phyloP scores from a whole-genome alignment of 2,797 vertebrate species.

The Craterocephalus amniculus region DNA sequence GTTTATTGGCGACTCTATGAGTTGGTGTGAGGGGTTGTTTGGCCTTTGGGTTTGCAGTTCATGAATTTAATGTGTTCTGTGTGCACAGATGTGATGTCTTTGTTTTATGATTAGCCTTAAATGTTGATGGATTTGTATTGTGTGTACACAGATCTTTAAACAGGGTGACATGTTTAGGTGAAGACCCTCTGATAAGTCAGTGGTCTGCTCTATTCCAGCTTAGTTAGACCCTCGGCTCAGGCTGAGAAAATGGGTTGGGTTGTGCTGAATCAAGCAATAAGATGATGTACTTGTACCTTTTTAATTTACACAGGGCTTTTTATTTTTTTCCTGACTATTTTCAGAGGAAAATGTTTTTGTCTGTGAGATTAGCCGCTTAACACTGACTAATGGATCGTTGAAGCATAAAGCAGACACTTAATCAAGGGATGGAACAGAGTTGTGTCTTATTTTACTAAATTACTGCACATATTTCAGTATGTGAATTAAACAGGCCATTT shows the following conservation, averaged over 20 bases:
- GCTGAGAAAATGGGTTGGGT: not conserved
- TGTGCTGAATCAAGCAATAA: not conserved
- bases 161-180: too few relatives aligned
- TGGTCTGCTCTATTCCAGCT: too few relatives aligned
- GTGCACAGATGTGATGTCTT: not conserved
- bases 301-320: not conserved
- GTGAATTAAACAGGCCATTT: too few relatives aligned
- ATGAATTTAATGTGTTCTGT: not conserved
- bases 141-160: not conserved
- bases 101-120: not conserved
- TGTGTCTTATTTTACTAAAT: not conserved
- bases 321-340: too few relatives aligned
- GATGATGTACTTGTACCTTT: not conserved
- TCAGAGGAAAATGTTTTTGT: not conserved
- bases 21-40: not conserved
- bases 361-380: not conserved
- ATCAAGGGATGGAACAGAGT: not conserved
- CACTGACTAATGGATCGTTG: not conserved
- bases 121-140: not conserved
- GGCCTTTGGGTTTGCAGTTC: too few relatives aligned
- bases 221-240: not conserved
- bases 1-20: not conserved
- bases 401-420: not conserved
- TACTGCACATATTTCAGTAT: too few relatives aligned
- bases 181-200: too few relatives aligned